These are phyloP conservation scores for Orthosia incerta DNA, from an alignment of 2,888 invertebrate genomes.

Conservation along the genomic window DNA sequence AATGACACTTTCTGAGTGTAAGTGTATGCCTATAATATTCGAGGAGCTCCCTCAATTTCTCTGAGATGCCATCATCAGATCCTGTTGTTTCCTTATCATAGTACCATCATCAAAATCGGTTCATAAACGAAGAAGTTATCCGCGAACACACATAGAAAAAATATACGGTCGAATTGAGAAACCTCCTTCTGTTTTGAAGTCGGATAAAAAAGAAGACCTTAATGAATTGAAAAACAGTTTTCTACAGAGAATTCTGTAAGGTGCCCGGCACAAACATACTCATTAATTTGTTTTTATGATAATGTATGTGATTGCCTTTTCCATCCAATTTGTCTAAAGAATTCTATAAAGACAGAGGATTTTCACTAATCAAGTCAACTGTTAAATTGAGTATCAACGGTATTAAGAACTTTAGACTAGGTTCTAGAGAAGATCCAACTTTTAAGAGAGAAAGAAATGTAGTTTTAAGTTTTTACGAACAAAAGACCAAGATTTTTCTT, in stretches of 20 bases:
- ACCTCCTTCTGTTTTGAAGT: too few relatives aligned
- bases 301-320: not conserved
- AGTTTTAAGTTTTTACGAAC: not conserved
- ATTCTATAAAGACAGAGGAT: not conserved
- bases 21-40: too few relatives aligned
- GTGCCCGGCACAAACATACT: not conserved
- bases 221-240: too few relatives aligned
- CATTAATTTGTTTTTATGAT: not conserved
- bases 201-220: too few relatives aligned
- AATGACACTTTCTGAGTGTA: too few relatives aligned
- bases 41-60: too few relatives aligned
- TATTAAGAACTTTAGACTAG: conserved; percentile 1
- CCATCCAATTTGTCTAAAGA: not conserved
- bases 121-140: too few relatives aligned
- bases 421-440: not conserved
- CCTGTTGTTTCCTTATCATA: too few relatives aligned
- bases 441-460: not conserved
- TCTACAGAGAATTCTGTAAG: not conserved
- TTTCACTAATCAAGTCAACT: conserved; percentile 19
- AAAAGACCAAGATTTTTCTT: conserved; percentile 1
- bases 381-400: conserved; percentile 24
- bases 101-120: too few relatives aligned
- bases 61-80: too few relatives aligned
- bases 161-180: too few relatives aligned
- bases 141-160: too few relatives aligned